Evolutionary conservation across 2,113 vertebrate species (phyloP).

Genomic region (Agelaius phoeniceus): DNA sequence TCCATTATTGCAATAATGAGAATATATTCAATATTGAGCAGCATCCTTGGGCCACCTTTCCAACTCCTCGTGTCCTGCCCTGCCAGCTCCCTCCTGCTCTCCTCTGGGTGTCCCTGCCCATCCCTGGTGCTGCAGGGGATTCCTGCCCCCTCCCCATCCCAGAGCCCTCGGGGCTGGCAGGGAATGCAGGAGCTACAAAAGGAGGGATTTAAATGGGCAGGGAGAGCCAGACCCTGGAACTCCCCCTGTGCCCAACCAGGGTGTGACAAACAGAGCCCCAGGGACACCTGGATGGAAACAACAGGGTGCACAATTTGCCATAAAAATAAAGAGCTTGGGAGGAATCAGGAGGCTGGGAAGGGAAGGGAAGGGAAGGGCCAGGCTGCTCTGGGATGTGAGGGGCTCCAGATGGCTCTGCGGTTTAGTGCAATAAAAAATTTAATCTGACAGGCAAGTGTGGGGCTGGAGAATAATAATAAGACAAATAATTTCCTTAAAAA

Average conservation of each 20-base stretch:
- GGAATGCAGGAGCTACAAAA: not conserved
- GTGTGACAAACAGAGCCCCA: not conserved
- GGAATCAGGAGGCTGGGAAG: accelerated
- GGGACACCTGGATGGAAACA: not conserved
- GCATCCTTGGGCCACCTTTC: not conserved
- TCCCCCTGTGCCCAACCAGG: not conserved
- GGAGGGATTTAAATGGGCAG: not conserved
- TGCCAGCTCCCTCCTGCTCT: not conserved
- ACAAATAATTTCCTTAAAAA: constrained; percentile 20
- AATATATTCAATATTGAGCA: not conserved
- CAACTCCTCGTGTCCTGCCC: accelerated
- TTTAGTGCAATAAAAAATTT: constrained; percentile 70
- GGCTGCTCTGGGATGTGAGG: not conserved
- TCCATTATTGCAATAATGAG: not conserved
- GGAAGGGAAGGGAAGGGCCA: not conserved
- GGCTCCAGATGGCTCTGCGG: constrained; percentile 76
- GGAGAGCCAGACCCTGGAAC: constrained; percentile 5
- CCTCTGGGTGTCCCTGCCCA: not conserved
- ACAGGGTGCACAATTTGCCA: accelerated
- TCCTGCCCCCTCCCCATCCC: not conserved
- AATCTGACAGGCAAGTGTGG: constrained; percentile 69
- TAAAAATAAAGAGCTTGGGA: not conserved
- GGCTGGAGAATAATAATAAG: constrained; percentile 54
- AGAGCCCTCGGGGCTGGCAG: not conserved
- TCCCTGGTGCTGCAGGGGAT: not conserved